Conservation (phyloP, 2,113 vertebrate genomes). For the Oncorhynchus masou region DNA sequence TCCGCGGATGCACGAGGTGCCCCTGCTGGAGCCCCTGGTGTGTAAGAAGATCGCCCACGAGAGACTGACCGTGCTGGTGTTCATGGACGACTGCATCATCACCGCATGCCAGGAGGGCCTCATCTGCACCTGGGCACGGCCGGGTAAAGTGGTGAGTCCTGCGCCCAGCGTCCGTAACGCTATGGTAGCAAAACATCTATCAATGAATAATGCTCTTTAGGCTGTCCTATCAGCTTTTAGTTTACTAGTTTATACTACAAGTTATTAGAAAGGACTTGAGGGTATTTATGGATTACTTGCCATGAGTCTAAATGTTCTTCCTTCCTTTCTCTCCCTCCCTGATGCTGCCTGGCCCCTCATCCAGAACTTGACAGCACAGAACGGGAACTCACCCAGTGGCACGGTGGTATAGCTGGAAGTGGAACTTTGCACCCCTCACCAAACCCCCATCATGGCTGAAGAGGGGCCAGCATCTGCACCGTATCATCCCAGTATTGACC, state of each 20-base stretch:
- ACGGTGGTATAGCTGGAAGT: slow-evolving; percentile 82
- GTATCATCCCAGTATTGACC: slow-evolving; percentile 40
- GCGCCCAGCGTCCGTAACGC: neutral
- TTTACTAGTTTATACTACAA: no score
- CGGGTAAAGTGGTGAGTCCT: slow-evolving; percentile 80
- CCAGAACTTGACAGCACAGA: slow-evolving; percentile 83
- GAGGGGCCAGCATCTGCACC: slow-evolving; percentile 18
- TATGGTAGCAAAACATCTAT: neutral
- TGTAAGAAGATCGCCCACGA: slow-evolving; percentile 94
- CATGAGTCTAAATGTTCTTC: neutral
- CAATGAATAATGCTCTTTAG: no score
- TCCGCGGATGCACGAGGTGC: slow-evolving; percentile 89
- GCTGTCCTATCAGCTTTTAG: no score
- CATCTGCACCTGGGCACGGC: slow-evolving; percentile 91
- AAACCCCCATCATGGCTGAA: neutral
- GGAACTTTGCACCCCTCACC: slow-evolving; percentile 42
- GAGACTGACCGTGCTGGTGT: slow-evolving; percentile 86
- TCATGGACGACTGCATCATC: slow-evolving; percentile 92
- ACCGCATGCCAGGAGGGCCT: slow-evolving; percentile 91
- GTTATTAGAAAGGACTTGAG: no score
- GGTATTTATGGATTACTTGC: neutral
- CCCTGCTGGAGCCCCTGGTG: slow-evolving; percentile 87
- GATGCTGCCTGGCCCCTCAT: slow-evolving; percentile 24
- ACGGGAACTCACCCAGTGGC: slow-evolving; percentile 86
- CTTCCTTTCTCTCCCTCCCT: neutral